Conservation (phyloP, 2,113 vertebrate species). For the Amphiprion ocellaris region DNA sequence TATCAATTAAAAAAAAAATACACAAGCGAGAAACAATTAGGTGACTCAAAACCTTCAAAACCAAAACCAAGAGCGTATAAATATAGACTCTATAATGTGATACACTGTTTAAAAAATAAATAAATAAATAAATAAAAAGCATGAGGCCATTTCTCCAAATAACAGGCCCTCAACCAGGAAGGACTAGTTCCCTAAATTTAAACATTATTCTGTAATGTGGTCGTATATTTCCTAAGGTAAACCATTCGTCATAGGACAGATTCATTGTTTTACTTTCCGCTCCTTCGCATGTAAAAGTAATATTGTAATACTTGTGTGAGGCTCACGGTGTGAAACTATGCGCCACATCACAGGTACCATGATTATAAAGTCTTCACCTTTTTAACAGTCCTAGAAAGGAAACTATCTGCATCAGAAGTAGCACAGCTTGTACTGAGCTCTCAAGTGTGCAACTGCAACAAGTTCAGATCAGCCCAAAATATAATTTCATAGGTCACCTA, state of each 20-base stretch:
- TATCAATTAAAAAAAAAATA: constrained; percentile 30
- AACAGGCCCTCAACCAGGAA: constrained; percentile 11
- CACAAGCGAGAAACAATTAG: not conserved
- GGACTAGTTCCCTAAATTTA: constrained; percentile 19
- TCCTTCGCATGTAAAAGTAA: not conserved
- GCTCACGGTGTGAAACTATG: not conserved
- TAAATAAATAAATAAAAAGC: not conserved
- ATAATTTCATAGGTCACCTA: constrained; percentile 79
- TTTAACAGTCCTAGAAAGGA: constrained; percentile 21
- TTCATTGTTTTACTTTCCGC: not conserved
- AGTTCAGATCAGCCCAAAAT: constrained; percentile 77
- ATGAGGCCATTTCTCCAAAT: constrained; percentile 26
- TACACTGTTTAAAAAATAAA: not conserved
- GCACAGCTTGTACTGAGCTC: constrained; percentile 66
- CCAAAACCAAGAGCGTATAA: constrained; percentile 34
- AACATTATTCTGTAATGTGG: constrained; percentile 12
- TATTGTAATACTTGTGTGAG: not conserved
- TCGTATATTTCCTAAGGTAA: not conserved
- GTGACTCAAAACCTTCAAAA: constrained; percentile 30
- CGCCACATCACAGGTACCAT: not conserved
- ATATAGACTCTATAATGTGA: constrained; percentile 17
- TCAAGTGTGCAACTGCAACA: constrained; percentile 64
- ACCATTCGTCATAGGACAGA: not conserved
- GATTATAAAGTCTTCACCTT: not conserved
- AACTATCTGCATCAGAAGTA: constrained; percentile 63